These are phyloP conservation scores for Invenusta paracnida DNA, from an alignment of 2,888 invertebrate genomes.

Conservation along the genomic window DNA sequence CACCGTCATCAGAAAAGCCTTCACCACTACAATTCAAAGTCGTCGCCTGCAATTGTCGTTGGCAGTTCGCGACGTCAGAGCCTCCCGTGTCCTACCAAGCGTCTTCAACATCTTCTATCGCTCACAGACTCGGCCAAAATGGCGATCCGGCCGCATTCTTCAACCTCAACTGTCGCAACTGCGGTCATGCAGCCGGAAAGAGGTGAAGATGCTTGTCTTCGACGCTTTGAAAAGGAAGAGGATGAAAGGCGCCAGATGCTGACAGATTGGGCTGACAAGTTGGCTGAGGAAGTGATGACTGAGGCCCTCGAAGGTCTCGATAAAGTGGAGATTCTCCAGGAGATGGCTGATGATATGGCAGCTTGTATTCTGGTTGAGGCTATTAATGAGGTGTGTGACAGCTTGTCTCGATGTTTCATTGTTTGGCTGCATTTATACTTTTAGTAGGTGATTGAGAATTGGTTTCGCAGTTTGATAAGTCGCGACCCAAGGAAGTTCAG, in stretches of 20 bases:
- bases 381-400: background rate
- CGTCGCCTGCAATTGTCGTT: background rate
- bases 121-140: conserved; percentile 18
- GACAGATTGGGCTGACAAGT: background rate
- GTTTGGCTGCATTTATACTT: too few species aligned
- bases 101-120: background rate
- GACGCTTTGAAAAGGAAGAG: background rate
- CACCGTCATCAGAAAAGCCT: background rate
- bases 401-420: too few species aligned
- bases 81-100: background rate
- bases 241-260: background rate
- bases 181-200: too few species aligned
- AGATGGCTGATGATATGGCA: background rate
- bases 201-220: background rate
- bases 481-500: too few species aligned
- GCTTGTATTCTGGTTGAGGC: background rate
- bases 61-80: background rate
- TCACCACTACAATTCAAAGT: background rate
- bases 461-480: too few species aligned
- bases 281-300: background rate
- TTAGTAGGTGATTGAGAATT: too few species aligned
- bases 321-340: background rate
- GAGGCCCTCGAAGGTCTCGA: background rate
- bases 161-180: background rate
- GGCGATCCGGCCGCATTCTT: background rate